phyloP scores from a whole-genome alignment of 1,140 invertebrate species.

The Alviniconcha marisindica region DNA sequence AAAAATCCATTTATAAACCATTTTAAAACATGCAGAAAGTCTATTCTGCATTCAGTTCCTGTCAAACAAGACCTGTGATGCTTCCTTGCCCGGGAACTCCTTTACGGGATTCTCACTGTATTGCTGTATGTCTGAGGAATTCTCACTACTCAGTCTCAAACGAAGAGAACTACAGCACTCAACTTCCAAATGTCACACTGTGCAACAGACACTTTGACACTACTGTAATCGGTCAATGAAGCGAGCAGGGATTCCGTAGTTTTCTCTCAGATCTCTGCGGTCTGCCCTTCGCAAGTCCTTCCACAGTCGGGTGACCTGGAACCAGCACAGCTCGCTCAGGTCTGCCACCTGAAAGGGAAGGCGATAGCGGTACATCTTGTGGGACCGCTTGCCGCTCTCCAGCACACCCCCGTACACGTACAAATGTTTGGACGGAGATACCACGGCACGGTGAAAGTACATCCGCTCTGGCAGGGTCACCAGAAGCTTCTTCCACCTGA shows the following conservation, averaged over 20 bases:
- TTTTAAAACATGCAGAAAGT: no score
- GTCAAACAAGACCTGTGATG: no score
- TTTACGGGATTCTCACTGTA: no score
- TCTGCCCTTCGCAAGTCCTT: not conserved
- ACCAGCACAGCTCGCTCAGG: constrained; percentile 52
- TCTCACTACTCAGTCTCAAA: no score
- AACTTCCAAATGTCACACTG: no score
- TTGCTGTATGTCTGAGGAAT: no score
- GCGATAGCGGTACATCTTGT: constrained; percentile 45
- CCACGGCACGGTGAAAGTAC: constrained; percentile 48
- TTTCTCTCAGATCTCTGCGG: not conserved
- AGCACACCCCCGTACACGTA: constrained; percentile 55
- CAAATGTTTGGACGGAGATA: constrained; percentile 52
- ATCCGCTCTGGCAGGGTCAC: constrained; percentile 44
- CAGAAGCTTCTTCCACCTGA: constrained; percentile 47
- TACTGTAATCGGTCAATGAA: constrained; percentile 14
- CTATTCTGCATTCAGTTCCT: no score
- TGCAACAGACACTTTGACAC: no score
- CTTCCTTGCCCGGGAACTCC: no score
- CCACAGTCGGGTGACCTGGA: constrained; percentile 29
- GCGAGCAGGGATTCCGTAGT: constrained; percentile 24
- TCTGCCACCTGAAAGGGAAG: constrained; percentile 43
- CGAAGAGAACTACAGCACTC: no score
- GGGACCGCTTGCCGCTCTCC: constrained; percentile 36
- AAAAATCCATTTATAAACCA: no score